Conservation (phyloP, 2,888 invertebrate species). For the Buathra laborator region DNA sequence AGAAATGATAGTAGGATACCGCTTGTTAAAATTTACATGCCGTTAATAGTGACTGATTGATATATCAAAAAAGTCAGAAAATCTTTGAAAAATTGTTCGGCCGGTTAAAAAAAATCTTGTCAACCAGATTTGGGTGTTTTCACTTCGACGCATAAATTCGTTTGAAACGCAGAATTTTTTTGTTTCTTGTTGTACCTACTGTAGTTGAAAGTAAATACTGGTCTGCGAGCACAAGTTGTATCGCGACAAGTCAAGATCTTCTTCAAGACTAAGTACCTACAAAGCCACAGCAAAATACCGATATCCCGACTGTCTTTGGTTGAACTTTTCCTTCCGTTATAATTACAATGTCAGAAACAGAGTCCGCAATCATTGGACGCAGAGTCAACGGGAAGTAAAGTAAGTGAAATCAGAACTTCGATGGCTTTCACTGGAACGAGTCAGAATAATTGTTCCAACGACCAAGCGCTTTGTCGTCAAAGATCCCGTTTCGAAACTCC, state of each 20-base stretch:
- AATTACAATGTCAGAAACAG: conserved; percentile 43
- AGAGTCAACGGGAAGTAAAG: not conserved
- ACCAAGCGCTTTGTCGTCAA: conserved; percentile 20
- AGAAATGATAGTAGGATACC: too few species aligned
- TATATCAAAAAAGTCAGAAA: too few species aligned
- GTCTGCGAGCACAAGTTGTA: not conserved
- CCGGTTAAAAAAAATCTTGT: too few species aligned
- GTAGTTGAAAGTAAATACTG: not conserved
- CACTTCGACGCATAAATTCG: too few species aligned
- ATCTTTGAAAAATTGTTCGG: too few species aligned
- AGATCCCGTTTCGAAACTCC: conserved; percentile 33
- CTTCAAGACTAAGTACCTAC: not conserved
- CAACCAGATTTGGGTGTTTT: too few species aligned
- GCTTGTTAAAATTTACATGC: too few species aligned
- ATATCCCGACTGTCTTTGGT: not conserved
- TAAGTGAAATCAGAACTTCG: not conserved
- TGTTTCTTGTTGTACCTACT: not conserved
- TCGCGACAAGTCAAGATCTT: conserved; percentile 11
- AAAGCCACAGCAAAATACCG: not conserved
- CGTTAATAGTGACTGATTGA: too few species aligned
- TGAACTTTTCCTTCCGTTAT: conserved; percentile 16
- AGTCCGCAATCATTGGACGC: not conserved
- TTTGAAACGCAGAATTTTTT: not conserved
- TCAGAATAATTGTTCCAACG: conserved; percentile 37
- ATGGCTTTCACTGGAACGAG: conserved; percentile 21